Conservation (phyloP, 2,113 vertebrate genomes). For the Crotalus viridis region DNA sequence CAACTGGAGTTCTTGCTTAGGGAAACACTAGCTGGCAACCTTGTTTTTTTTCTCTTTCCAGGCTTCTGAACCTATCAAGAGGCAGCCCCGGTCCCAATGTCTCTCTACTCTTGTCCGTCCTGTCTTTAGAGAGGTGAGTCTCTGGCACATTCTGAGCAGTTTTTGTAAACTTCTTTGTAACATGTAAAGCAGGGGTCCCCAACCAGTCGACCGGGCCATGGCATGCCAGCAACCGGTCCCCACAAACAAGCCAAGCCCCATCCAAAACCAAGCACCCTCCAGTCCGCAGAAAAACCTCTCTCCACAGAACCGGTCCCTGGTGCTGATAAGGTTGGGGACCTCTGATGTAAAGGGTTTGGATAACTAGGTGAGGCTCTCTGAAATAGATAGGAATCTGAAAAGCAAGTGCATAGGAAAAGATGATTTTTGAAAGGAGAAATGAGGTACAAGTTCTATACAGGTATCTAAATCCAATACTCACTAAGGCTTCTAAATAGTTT, state of each 20-base stretch:
- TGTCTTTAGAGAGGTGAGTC: slow-evolving; percentile 91
- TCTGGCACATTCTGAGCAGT: neutral
- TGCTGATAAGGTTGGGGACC: no score
- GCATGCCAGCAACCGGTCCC: no score
- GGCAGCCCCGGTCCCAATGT: slow-evolving; percentile 91
- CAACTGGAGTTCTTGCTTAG: neutral
- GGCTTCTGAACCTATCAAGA: slow-evolving; percentile 82
- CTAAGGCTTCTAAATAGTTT: neutral
- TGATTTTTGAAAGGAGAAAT: neutral
- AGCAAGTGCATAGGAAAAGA: neutral
- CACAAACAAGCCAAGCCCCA: no score
- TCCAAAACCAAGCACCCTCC: no score
- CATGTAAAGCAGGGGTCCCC: neutral
- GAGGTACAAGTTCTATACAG: neutral
- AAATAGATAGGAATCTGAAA: neutral
- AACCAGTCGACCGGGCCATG: no score
- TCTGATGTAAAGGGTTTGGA: neutral
- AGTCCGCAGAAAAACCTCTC: no score
- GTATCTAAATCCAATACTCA: neutral
- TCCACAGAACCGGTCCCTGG: no score
- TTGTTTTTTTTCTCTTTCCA: slow-evolving; percentile 20
- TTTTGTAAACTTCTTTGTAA: neutral
- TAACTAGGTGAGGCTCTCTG: neutral
- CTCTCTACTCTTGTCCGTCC: slow-evolving; percentile 91
- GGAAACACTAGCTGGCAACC: neutral